Base-by-base conservation (phyloP, 1,140 invertebrate species). In the Manduca sexta region DNA sequence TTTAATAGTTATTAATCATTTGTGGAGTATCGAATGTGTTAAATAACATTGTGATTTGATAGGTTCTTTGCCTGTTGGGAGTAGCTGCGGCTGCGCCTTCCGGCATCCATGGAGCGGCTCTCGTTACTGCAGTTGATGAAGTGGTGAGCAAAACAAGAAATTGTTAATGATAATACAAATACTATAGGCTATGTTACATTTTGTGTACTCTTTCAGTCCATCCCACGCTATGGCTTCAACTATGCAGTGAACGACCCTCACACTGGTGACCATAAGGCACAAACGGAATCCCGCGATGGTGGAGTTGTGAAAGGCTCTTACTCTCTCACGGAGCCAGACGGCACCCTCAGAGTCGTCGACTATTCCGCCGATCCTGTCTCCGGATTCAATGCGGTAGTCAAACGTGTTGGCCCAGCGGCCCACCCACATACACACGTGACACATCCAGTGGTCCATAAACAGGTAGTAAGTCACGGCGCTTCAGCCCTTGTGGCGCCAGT, bases 211-310 rank as follows among this genome's bases (percentile, higher is more conserved):
- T 2, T 35, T 35, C 65, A 82, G 81, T 60, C 68, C 16, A 55
- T 69, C 37, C 81, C 81, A 10, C 64, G 60, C 14, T 91, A 91
- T 74, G 80, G 86, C 56, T 91, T 90, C 69, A 89, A 90, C 59
- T 91, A 91, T 58, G 90, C 89, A 1, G 89, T 91, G 11, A 88
- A 89, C 55, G 90, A 91, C 57, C 87, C 88, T 14, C 71, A 88
- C 43, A 91, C 90, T 7, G 89, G 89, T 14, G 90, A 91, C 66
- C 87, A 88, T 60, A 91, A 91, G 54, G 86, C 88, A 1, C 90
- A 91, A 60, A 83, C 87, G 38, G 90, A 91, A 60, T 80, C 87
- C 16, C 80, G 90, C 30, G 88, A 90, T 45, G 90, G 90, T 61
- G 87, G 77, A 51, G 71, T 79, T 16, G 88, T 89, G 7, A 87